These are phyloP conservation scores for Gouania willdenowi DNA, from an alignment of 2,797 vertebrate species.

Conservation along the genomic window DNA sequence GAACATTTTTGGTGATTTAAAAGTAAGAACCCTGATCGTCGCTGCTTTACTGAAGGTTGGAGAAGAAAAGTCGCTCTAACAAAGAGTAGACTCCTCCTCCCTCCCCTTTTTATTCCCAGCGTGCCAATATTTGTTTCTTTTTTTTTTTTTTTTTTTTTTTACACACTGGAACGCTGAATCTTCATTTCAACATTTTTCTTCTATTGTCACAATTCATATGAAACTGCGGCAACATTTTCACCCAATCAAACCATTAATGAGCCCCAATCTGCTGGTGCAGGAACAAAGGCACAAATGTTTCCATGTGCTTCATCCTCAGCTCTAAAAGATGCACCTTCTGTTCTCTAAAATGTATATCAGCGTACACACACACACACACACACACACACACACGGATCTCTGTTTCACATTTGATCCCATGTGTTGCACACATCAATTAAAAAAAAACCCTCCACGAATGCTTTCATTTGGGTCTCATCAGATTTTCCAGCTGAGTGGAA, in stretches of 20 bases:
- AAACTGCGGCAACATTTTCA: neutral
- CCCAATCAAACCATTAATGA: neutral
- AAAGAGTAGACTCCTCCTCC: neutral
- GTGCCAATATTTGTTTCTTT: conserved; percentile 14
- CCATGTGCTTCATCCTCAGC: too few species aligned
- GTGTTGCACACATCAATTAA: conserved; percentile 9
- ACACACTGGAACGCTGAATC: neutral
- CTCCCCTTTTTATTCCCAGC: neutral
- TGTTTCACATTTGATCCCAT: neutral
- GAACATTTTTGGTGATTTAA: too few species aligned
- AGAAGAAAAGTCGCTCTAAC: conserved; percentile 1
- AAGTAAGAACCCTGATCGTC: neutral
- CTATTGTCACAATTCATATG: neutral
- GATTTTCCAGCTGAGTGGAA: conserved; percentile 7
- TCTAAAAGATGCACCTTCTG: too few species aligned
- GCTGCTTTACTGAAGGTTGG: neutral
- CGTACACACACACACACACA: neutral
- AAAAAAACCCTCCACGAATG: conserved; percentile 2
- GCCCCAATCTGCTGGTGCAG: neutral
- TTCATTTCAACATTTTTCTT: neutral
- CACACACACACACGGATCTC: neutral
- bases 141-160: conserved; percentile 15
- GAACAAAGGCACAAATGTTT: too few species aligned
- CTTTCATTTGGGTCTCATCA: conserved; percentile 1
- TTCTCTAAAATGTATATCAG: too few species aligned